Percentiles rank a stretch among this genome's conserved stretches.
phyloP scores from a whole-genome alignment of 2,888 invertebrate species.

The Platerodrilus igneus region DNA sequence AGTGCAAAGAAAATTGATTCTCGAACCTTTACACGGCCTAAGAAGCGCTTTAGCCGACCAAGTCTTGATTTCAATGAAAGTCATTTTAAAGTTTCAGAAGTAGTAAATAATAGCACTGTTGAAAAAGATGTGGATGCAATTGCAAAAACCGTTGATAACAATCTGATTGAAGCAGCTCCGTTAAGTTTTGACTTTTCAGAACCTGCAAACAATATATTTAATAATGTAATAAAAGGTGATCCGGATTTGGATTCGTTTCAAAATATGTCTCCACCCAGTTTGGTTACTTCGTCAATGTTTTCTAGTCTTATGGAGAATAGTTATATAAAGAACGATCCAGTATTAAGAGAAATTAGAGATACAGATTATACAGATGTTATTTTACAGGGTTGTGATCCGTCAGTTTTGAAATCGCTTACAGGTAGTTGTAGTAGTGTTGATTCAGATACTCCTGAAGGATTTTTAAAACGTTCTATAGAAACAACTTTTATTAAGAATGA shows the following conservation, averaged over 20 bases:
- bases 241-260: constrained; percentile 51
- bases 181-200: constrained; percentile 43
- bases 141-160: constrained; percentile 4
- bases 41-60: constrained; percentile 56
- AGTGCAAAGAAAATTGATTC: constrained; percentile 60
- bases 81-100: constrained; percentile 14
- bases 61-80: constrained; percentile 53
- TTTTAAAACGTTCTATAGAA: constrained; percentile 37
- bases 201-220: constrained; percentile 42
- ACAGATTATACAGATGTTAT: constrained; percentile 41
- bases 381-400: constrained; percentile 41
- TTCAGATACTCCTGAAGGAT: constrained; percentile 42
- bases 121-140: constrained; percentile 14
- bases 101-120: not conserved
- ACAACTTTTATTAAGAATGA: constrained; percentile 27
- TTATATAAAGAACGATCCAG: constrained; percentile 45
- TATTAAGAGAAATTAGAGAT: constrained; percentile 44
- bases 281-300: constrained; percentile 54
- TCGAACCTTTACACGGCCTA: constrained; percentile 65
- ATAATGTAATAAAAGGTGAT: constrained; percentile 42
- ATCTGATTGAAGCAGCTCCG: too few relatives aligned
- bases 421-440: constrained; percentile 44
- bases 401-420: constrained; percentile 41
- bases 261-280: constrained; percentile 55
- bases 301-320: constrained; percentile 47